Base-by-base conservation (phyloP, 2,113 vertebrate genomes). In the Corythaeola cristata region DNA sequence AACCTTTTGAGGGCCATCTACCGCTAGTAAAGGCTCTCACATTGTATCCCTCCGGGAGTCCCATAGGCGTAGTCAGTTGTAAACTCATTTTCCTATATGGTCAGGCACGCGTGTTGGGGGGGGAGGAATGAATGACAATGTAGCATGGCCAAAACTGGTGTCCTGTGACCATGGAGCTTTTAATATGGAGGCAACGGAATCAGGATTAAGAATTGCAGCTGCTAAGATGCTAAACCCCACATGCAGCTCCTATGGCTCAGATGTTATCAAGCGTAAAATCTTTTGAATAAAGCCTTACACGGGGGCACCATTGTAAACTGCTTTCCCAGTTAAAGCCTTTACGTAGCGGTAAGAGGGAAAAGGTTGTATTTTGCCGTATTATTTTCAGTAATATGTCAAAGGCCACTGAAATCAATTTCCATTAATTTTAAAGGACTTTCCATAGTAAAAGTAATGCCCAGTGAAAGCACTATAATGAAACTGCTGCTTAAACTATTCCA, bases 121-220 rank as follows among this genome's bases (percentile, higher is more conserved):
- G 41, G 50, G 47, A 94, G 87, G 96, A 86, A 93, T 96, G 95
- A 94, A 97, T 97, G 97, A 97, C 96, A 96, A 89, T 64, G 60
- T 53, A n/a, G 81, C 50, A 62, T 1, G 22, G 74, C 86, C 94
- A 97, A 96, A 97, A 94, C 78, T 59, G 30, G 73, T 86, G 93
- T 96, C 91, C 94, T 90, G 96, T 78, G 97, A 96, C 93, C 94
- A 91, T 96, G 95, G 96, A 96, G 97, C 89, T 82, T 89, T 97
- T 95, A 94, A 97, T 96, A 98, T 95, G 94, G 97, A 97, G 97
- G 97, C 97, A 97, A 90, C 47, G 90, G 97, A 97, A 97, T 98
- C 93, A 92, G 98, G 97, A 97, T 97, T 96, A 97, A 93, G 89
- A 97, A 90, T 93, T 93, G 88, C 96, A 98, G 97, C 97, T 98